Conservation (phyloP, 1,140 invertebrate genomes). For the Radopholus similis region DNA sequence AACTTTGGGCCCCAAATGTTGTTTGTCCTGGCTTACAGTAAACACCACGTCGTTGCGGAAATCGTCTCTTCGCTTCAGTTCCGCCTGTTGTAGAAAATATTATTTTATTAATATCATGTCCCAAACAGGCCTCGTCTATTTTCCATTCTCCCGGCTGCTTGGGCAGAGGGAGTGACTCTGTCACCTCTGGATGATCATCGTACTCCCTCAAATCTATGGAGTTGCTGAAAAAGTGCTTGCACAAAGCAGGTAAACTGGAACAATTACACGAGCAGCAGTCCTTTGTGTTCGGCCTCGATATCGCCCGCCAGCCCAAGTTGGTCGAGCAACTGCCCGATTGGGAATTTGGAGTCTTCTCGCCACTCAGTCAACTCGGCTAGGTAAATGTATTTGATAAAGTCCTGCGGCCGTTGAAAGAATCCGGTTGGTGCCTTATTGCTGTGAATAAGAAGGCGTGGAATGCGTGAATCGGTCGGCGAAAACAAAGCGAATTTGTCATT, state of each 20-base stretch:
- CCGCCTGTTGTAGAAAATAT: conserved; percentile 60
- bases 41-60: conserved; percentile 77
- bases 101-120: conserved; percentile 1
- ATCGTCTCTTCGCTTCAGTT: conserved; percentile 64
- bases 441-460: conserved; percentile 72
- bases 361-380: conserved; percentile 34
- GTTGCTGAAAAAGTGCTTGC: no score
- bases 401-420: conserved; percentile 41
- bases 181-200: conserved; percentile 61
- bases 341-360: conserved; percentile 35
- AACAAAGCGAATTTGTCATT: conserved; percentile 67
- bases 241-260: no score
- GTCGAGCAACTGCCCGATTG: conserved; percentile 66
- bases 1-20: no score
- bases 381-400: conserved; percentile 39
- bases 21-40: no score
- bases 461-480: conserved; percentile 70
- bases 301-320: conserved; percentile 72
- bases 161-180: conserved; percentile 65
- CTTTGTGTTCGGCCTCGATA: conserved; percentile 73
- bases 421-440: conserved; percentile 60
- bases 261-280: conserved; percentile 76
- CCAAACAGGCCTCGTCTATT: conserved; percentile 62
- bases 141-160: conserved; percentile 62
- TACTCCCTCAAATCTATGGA: conserved; percentile 72